phyloP scores from a whole-genome alignment of 2,113 vertebrate genomes.

The Chaenocephalus aceratus region DNA sequence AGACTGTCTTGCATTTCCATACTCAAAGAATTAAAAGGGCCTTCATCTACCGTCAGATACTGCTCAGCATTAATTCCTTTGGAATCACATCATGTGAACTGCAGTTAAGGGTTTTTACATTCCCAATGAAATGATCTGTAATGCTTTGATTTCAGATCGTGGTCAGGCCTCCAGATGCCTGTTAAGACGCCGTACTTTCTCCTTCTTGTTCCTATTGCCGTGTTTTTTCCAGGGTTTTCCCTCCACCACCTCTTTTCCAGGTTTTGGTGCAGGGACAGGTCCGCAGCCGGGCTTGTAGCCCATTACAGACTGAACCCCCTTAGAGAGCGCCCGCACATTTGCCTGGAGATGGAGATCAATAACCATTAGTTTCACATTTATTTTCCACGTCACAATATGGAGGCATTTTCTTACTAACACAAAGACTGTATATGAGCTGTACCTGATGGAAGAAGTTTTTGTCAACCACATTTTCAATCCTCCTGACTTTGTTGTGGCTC shows the following conservation, averaged over 20 bases:
- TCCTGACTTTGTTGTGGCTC: conserved; percentile 81
- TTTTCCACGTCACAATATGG: not conserved
- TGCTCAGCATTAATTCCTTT: conserved; percentile 32
- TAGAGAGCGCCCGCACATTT: conserved; percentile 91
- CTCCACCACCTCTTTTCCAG: conserved; percentile 37
- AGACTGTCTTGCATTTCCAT: not conserved
- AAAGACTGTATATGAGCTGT: not conserved
- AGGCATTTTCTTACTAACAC: not conserved
- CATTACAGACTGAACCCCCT: conserved; percentile 90
- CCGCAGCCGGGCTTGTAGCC: conserved; percentile 89
- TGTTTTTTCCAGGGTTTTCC: conserved; percentile 99
- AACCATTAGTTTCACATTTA: not conserved
- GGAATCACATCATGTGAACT: conserved; percentile 30
- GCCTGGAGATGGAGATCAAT: conserved; percentile 82
- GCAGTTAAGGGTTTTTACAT: not conserved
- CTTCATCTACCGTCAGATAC: conserved; percentile 3
- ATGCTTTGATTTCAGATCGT: conserved; percentile 11
- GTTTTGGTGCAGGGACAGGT: conserved; percentile 51
- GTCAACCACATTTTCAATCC: conserved; percentile 94
- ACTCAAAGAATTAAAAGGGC: conserved; percentile 8
- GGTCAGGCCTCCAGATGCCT: conserved; percentile 93
- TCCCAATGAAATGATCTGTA: conserved; percentile 23
- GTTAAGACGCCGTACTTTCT: conserved; percentile 92
- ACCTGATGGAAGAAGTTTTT: conserved; percentile 96
- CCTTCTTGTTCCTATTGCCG: conserved; percentile 95